These are phyloP conservation scores for Ctena decussata DNA, from an alignment of 2,888 invertebrate genomes.

Conservation along the genomic window DNA sequence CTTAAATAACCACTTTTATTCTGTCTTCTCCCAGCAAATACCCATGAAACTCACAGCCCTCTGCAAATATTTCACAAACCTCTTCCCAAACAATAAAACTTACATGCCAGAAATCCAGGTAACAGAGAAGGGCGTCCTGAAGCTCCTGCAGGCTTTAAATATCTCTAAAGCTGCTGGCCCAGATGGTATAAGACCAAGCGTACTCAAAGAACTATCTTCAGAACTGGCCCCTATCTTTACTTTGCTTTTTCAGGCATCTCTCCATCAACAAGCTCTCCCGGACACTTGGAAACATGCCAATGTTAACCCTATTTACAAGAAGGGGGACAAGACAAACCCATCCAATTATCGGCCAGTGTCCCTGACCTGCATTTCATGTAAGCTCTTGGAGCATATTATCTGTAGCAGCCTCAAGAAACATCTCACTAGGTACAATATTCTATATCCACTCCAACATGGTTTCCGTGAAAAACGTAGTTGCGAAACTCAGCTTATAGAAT, in stretches of 20 bases:
- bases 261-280: neutral
- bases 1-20: neutral
- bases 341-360: neutral
- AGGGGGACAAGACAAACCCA: neutral
- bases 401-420: neutral
- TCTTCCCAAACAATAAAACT: neutral
- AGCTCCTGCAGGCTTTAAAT: neutral
- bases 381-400: neutral
- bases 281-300: neutral
- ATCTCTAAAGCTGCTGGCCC: neutral
- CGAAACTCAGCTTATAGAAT: too few species aligned
- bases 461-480: too few species aligned
- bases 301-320: neutral
- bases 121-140: neutral
- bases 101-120: neutral
- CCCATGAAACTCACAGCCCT: conserved; percentile 5
- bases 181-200: neutral
- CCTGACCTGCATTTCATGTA: neutral
- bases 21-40: neutral
- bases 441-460: neutral
- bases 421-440: neutral
- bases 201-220: neutral
- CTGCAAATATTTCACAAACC: neutral
- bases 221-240: neutral
- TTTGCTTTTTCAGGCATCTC: neutral